These are phyloP conservation scores for Polypedilum vanderplanki DNA, from an alignment of 1,140 invertebrate genomes.

Conservation along the genomic window DNA sequence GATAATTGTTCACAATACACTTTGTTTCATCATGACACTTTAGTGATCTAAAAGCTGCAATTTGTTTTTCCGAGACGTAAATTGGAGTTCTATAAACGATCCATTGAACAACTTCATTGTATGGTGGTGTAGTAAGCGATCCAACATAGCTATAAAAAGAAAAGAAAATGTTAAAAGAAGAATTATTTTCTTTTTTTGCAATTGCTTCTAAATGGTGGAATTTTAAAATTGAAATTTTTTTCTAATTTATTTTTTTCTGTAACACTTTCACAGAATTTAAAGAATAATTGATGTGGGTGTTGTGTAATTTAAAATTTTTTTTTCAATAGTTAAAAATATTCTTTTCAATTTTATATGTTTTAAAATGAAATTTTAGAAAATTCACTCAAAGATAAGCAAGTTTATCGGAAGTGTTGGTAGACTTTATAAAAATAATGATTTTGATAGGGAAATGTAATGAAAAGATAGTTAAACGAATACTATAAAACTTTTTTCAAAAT, in stretches of 20 bases:
- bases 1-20: conserved; percentile 43
- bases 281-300: too few relatives aligned
- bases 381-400: too few relatives aligned
- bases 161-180: conserved; percentile 41
- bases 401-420: too few relatives aligned
- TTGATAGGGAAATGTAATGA: too few relatives aligned
- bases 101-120: conserved; percentile 64
- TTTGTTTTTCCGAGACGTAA: conserved; percentile 61
- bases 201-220: background rate
- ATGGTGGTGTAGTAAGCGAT: conserved; percentile 64
- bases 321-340: too few relatives aligned
- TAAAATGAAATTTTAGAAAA: too few relatives aligned
- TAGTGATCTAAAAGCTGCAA: conserved; percentile 38
- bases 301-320: too few relatives aligned
- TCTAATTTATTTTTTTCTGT: background rate
- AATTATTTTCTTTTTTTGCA: background rate
- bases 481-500: too few relatives aligned
- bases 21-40: conserved; percentile 39
- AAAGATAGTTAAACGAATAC: too few relatives aligned
- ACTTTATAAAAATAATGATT: too few relatives aligned
- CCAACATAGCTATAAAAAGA: conserved; percentile 51
- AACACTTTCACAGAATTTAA: background rate
- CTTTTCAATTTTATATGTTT: too few relatives aligned
- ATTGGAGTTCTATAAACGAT: conserved; percentile 65
- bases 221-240: background rate